A percentile compares a stretch with the other conserved stretches of the same genome.
phyloP scores from a whole-genome alignment of 30 jellyfish, hydroid and myxozoan genomes.

The Aurelia aurita region DNA sequence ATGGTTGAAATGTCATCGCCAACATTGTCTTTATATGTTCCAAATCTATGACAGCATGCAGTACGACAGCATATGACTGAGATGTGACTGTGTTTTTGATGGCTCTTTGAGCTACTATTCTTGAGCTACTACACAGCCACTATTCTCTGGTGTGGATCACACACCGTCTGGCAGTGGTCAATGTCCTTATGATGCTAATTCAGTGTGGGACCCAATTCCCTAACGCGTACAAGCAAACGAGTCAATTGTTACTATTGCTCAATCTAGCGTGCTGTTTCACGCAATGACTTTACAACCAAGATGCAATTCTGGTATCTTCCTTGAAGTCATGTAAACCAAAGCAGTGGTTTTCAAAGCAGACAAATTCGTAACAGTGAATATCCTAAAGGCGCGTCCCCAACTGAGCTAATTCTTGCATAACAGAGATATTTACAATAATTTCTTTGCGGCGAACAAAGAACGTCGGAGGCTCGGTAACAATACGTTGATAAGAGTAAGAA shows the following conservation, averaged over 20 bases:
- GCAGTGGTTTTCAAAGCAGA: conserved; percentile 26
- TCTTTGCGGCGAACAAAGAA: conserved; percentile 59
- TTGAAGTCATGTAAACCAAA: neutral
- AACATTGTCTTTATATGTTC: conserved; percentile 39
- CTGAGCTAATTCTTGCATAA: conserved; percentile 68
- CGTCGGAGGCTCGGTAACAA: conserved; percentile 55
- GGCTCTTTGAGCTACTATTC: conserved; percentile 1
- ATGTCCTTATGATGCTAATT: conserved; percentile 37
- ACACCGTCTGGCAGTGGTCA: conserved; percentile 57
- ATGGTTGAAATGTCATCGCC: conserved; percentile 73
- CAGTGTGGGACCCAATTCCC: conserved; percentile 62
- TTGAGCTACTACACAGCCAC: conserved; percentile 27
- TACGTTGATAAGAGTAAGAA: conserved; percentile 37
- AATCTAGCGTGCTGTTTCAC: too few relatives aligned
- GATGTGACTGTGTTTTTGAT: conserved; percentile 11
- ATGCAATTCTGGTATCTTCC: too few relatives aligned
- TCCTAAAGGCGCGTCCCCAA: conserved; percentile 82
- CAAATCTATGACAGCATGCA: neutral
- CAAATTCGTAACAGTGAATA: conserved; percentile 58
- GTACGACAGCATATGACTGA: conserved; percentile 14
- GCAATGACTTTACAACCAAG: too few relatives aligned
- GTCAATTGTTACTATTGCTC: too few relatives aligned
- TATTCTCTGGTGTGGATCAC: conserved; percentile 48
- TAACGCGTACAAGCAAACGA: neutral
- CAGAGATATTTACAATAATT: conserved; percentile 49